Evolutionary conservation across 2,797 vertebrate species (phyloP), one percentile per base, ranked within the genome.

Genomic region (Chromobotia macracanthus): DNA sequence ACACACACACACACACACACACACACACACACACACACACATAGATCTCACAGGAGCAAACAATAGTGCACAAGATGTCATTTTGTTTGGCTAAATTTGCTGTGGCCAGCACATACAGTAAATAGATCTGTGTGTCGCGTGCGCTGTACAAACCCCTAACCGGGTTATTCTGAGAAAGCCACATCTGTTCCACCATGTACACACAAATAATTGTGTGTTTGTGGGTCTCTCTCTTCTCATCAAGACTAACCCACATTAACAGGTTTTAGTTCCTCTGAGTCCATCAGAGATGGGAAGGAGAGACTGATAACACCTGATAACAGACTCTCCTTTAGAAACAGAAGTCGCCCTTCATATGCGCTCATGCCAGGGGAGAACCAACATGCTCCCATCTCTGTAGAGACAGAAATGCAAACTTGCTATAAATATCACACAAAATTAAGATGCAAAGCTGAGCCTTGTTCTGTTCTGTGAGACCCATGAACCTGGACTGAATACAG

Each of bases 1-100:
- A 31, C 73, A 70, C 71, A 50, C 70, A 81, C 80, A 61, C 72
- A 86, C 77, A n/a, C 60, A 63, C 60, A 86, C 84, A 35, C 31
- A 35, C 2, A 35, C 38, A 82, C 69, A 79, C 84, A 77, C 71
- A 81, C 80, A 61, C 73, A 86, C 77, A 31, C 73, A 70, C 71
- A 50, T n/a, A 70, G 70, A 72, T 87, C 23, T 87, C 80, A 87
- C 77, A 50, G 65, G 55, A 64, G 41, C 72, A 71, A 60, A 84
- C 86, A 71, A 13, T 48, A 64, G 69, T 50, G 48, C 61, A 77
- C 67, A 72, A 72, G 50, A 72, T 72, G 60, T 46, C 69, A 65
- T 72, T 72, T 79, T 31, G 19, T 72, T 72, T 18, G 70, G 58
- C 58, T 56, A 65, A 79, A 79, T 79, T 79, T 72, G 23, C 38